These are phyloP conservation scores for Macrotis lagotis DNA, from an alignment of 2,113 vertebrate genomes.

Conservation along the genomic window DNA sequence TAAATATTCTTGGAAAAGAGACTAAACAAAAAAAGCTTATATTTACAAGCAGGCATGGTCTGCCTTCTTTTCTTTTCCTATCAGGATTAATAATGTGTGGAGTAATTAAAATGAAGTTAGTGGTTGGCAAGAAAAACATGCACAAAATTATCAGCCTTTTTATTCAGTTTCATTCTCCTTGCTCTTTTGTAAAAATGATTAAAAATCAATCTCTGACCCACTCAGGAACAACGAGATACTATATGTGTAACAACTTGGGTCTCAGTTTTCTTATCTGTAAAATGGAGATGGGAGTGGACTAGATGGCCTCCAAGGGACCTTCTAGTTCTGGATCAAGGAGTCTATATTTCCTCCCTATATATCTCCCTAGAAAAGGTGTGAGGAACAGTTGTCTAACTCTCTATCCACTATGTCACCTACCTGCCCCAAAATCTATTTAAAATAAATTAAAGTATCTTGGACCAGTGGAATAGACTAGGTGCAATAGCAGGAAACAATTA, in stretches of 20 bases:
- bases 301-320: neutral
- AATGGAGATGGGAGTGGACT: neutral
- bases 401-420: neutral
- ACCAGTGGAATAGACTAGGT: too few relatives aligned
- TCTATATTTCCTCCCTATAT: neutral
- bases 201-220: neutral
- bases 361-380: neutral
- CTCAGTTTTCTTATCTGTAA: neutral
- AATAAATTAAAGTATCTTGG: neutral
- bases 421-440: neutral
- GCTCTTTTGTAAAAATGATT: neutral
- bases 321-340: neutral
- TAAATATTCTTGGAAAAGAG: slow-evolving; percentile 8
- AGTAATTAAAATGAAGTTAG: neutral
- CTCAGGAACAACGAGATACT: neutral
- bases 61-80: too few relatives aligned
- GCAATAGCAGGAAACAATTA: too few relatives aligned
- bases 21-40: slow-evolving; percentile 13
- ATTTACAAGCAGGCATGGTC: neutral
- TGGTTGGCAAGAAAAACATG: slow-evolving; percentile 24
- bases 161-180: neutral
- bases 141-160: neutral
- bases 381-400: neutral
- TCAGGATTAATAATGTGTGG: neutral
- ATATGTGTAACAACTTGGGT: neutral